Percentiles rank a stretch among this genome's conserved stretches.
Conservation (phyloP, 2,797 vertebrate genomes). For the Sebastes itinus region DNA sequence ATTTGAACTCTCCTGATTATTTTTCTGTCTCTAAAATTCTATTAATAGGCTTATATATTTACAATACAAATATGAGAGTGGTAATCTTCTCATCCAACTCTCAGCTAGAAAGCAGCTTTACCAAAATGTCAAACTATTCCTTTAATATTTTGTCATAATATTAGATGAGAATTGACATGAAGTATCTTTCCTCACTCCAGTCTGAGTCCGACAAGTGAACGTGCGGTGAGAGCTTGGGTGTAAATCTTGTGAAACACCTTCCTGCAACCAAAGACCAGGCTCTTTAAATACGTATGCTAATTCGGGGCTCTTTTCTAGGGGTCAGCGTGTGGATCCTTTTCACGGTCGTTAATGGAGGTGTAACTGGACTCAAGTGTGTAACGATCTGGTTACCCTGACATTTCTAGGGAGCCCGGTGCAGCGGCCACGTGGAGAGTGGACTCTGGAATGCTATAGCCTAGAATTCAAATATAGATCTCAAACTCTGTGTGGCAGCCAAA, state of each 20-base stretch:
- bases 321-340: slow-evolving; percentile 74
- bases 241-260: slow-evolving; percentile 53
- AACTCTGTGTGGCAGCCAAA: slow-evolving; percentile 39
- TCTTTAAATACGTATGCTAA: slow-evolving; percentile 74
- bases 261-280: slow-evolving; percentile 61
- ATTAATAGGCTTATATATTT: background rate
- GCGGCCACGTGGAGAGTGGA: slow-evolving; percentile 60
- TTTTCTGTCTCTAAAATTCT: background rate
- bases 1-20: background rate
- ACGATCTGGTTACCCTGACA: slow-evolving; percentile 80
- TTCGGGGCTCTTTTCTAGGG: slow-evolving; percentile 61
- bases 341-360: slow-evolving; percentile 74
- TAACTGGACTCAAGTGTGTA: slow-evolving; percentile 72
- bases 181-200: background rate
- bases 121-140: background rate
- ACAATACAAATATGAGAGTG: background rate
- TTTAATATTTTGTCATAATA: background rate
- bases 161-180: background rate
- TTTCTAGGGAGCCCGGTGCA: slow-evolving; percentile 69
- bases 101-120: background rate
- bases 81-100: background rate
- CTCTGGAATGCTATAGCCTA: slow-evolving; percentile 61
- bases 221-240: background rate
- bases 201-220: background rate
- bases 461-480: slow-evolving; percentile 79